Percentiles rank a stretch among this genome's conserved stretches.
These are phyloP conservation scores for Lagria hirta DNA, from an alignment of 2,888 invertebrate genomes.

Conservation along the genomic window DNA sequence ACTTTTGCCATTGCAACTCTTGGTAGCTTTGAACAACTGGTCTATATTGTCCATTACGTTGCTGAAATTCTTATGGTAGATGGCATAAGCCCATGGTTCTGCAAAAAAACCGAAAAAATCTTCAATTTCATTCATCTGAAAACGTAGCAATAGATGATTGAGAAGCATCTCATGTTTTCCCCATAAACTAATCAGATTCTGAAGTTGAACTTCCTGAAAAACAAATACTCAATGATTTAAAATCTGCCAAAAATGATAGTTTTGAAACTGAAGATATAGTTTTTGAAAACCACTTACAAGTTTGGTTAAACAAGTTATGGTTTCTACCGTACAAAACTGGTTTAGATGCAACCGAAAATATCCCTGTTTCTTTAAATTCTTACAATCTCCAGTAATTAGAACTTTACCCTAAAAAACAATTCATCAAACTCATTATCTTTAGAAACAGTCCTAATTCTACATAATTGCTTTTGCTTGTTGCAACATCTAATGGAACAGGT, in stretches of 20 bases:
- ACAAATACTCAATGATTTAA: too few relatives aligned
- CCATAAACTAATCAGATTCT: constrained; percentile 64
- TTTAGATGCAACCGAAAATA: constrained; percentile 66
- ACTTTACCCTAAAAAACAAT: constrained; percentile 63
- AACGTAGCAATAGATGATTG: constrained; percentile 66
- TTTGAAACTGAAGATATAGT: neutral
- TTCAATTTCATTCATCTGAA: constrained; percentile 61
- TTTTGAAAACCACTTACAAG: constrained; percentile 48
- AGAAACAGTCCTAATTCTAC: constrained; percentile 36
- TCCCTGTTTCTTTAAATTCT: constrained; percentile 50
- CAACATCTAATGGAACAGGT: constrained; percentile 58
- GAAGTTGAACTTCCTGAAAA: constrained; percentile 58
- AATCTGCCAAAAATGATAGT: neutral
- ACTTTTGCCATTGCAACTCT: constrained; percentile 30
- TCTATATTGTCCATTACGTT: constrained; percentile 23
- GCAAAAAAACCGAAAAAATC: constrained; percentile 70
- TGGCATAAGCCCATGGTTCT: constrained; percentile 65
- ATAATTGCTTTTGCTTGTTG: constrained; percentile 48
- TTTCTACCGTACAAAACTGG: constrained; percentile 58
- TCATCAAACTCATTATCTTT: too few relatives aligned
- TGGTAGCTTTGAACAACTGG: constrained; percentile 34
- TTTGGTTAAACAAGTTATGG: constrained; percentile 63
- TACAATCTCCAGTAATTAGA: constrained; percentile 59
- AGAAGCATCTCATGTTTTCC: constrained; percentile 73
- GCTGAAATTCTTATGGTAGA: constrained; percentile 59